A percentile compares a stretch with the other conserved stretches of the same genome.
Evolutionary conservation across 2,888 invertebrate genomes (phyloP).

Genomic region (Mechanitis mazaeus): DNA sequence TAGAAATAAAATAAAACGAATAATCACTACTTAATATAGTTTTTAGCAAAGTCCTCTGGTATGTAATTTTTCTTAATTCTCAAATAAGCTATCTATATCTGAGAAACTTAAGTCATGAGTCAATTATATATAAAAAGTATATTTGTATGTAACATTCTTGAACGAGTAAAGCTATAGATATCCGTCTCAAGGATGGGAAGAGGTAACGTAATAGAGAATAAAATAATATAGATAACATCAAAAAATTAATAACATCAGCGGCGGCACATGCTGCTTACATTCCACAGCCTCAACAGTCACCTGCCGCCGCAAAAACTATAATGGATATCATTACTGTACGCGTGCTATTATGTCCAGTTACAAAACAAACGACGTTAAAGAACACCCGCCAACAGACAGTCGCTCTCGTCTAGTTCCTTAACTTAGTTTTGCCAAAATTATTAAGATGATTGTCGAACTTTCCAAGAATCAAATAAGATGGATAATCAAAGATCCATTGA

Average conservation of each 20-base stretch:
- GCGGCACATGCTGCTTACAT: slow-evolving; percentile 29
- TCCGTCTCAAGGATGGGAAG: not conserved
- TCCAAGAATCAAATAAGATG: too few relatives aligned
- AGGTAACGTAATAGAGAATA: slow-evolving; percentile 11
- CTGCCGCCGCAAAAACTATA: slow-evolving; percentile 52
- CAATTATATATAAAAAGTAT: too few relatives aligned
- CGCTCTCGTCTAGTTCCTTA: not conserved
- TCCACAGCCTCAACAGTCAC: slow-evolving; percentile 33
- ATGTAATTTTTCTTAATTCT: too few relatives aligned
- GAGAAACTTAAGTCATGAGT: not conserved
- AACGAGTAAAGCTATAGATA: not conserved
- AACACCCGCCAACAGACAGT: slow-evolving; percentile 9
- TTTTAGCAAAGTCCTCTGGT: too few relatives aligned
- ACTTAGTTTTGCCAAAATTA: not conserved
- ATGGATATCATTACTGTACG: slow-evolving; percentile 32
- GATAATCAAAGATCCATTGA: too few relatives aligned
- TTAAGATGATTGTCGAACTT: too few relatives aligned
- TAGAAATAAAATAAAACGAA: too few relatives aligned
- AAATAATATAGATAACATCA: slow-evolving; percentile 13
- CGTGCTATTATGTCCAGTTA: slow-evolving; percentile 42
- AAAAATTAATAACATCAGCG: slow-evolving; percentile 25
- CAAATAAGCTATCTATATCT: slow-evolving; percentile 17
- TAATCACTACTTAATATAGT: too few relatives aligned
- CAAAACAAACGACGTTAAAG: slow-evolving; percentile 27
- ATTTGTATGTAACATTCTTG: not conserved